A percentile compares a stretch with the other conserved stretches of the same genome.
phyloP scores from a whole-genome alignment of 2,113 vertebrate species.

The Atlantisia rogersi region DNA sequence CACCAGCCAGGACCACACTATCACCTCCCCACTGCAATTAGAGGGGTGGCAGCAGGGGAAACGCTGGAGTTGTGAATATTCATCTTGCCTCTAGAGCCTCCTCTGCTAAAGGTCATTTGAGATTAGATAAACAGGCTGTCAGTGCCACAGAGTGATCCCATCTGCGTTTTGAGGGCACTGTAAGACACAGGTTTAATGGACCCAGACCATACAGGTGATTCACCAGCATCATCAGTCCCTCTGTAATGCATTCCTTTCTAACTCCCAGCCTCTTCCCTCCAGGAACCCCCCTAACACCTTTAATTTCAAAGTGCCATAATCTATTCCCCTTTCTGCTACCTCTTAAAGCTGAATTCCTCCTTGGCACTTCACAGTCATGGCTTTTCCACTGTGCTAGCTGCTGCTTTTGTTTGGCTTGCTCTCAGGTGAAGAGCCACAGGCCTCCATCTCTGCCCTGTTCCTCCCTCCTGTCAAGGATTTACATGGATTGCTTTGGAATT shows the following conservation, averaged over 20 bases:
- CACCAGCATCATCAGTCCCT: background rate
- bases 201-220: background rate
- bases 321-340: background rate
- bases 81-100: background rate
- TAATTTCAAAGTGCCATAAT: slow-evolving; percentile 21
- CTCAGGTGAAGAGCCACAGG: background rate
- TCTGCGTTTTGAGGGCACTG: background rate
- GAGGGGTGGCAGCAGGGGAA: background rate
- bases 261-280: background rate
- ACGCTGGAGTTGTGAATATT: background rate
- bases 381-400: background rate
- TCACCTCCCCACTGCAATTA: background rate
- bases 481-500: background rate
- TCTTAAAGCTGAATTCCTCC: slow-evolving; percentile 26
- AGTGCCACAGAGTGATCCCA: background rate
- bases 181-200: background rate
- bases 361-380: background rate
- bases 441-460: background rate
- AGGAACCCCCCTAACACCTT: background rate
- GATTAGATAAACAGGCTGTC: background rate
- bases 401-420: background rate
- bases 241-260: background rate
- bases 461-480: background rate
- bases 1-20: background rate
- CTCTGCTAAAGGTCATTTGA: background rate